phyloP scores from a whole-genome alignment of 2,113 vertebrate species.

The Heterotilapia buettikoferi region DNA sequence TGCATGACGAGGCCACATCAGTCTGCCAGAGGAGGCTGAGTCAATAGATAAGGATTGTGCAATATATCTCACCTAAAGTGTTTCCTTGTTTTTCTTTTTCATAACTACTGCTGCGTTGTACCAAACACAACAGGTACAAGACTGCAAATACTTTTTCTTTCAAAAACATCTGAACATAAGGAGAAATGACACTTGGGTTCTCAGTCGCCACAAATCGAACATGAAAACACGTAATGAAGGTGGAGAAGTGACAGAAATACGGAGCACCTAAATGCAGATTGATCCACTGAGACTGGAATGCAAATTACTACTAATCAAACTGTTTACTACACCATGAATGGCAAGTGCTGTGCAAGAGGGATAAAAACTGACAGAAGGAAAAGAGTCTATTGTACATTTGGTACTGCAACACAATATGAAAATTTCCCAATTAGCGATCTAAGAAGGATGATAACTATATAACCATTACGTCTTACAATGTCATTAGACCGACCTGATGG shows the following conservation, averaged over 20 bases:
- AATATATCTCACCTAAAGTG: background rate
- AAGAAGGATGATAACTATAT: background rate
- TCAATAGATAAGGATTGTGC: background rate
- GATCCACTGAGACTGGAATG: conserved; percentile 33
- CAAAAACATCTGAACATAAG: background rate
- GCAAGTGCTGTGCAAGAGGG: background rate
- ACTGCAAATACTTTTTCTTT: background rate
- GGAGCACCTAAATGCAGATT: conserved; percentile 32
- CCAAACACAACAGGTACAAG: background rate
- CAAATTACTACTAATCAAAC: conserved; percentile 54
- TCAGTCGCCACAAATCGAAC: conserved; percentile 13
- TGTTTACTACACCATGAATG: conserved; percentile 38
- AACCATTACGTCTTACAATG: background rate
- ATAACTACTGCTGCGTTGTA: background rate
- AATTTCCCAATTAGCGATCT: background rate
- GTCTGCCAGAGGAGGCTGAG: background rate
- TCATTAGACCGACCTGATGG: background rate
- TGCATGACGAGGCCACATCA: background rate
- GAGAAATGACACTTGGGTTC: background rate
- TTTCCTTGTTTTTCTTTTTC: background rate
- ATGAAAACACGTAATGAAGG: conserved; percentile 34
- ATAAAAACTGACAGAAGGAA: background rate
- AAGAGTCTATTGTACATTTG: background rate
- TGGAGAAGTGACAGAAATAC: conserved; percentile 19
- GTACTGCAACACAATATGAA: background rate